phyloP scores from a whole-genome alignment of 2,797 vertebrate genomes.

The Amazona ochrocephala region DNA sequence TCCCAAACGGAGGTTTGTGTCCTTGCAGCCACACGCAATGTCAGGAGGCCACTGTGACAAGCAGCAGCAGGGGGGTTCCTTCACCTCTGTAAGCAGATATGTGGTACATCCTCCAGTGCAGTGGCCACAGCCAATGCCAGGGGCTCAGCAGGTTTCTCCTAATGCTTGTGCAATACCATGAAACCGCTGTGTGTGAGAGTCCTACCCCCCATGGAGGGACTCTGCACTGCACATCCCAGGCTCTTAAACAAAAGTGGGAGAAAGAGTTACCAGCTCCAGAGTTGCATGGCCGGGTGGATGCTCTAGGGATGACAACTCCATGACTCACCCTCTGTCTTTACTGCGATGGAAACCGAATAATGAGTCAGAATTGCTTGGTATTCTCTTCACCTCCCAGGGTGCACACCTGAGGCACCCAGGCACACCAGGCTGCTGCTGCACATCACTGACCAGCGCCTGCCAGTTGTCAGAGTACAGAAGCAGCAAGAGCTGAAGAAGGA shows the following conservation, averaged over 20 bases:
- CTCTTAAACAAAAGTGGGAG: neutral
- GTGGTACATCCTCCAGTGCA: neutral
- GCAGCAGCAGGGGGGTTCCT: neutral
- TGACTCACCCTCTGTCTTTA: conserved; percentile 19
- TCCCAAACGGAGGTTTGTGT: accelerated
- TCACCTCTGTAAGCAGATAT: neutral
- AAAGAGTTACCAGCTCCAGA: neutral
- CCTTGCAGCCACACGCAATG: neutral
- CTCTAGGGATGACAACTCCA: neutral
- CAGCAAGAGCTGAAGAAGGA: neutral
- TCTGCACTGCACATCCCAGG: neutral
- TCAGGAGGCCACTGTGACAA: accelerated
- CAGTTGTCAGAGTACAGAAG: neutral
- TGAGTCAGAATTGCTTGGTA: neutral
- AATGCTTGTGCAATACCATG: too few species aligned
- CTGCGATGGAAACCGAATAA: conserved; percentile 38
- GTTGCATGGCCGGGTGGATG: neutral
- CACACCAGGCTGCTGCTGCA: neutral
- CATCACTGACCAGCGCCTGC: neutral
- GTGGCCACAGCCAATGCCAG: neutral
- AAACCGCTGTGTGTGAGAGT: neutral
- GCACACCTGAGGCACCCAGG: neutral
- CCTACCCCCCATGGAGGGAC: neutral
- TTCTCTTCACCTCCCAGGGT: neutral
- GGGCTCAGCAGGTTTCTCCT: neutral